Evolutionary conservation across 2,888 invertebrate genomes (phyloP), one percentile per base, ranked within the genome.

Genomic region (Drosophila buzzatii): DNA sequence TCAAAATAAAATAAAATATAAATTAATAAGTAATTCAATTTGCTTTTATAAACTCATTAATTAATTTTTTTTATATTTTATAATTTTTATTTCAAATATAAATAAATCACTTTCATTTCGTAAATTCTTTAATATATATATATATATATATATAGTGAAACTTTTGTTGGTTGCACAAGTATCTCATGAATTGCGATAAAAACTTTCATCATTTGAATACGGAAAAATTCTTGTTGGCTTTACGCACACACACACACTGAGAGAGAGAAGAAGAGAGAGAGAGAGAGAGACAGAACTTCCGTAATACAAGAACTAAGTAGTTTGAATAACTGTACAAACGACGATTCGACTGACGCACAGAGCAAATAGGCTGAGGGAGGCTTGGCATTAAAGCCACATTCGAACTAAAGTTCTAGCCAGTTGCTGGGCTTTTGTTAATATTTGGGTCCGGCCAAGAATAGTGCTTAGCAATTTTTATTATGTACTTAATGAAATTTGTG

Each of bases 401-500:
- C 45, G 44, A 23, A 2, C 20, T 20, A 55, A 73, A 73, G 64
- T 37, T 65, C 39, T n/a, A 33, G 31, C 20, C 18, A 52, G 20
- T n/a, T 18, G 16, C 18, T 51, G 31, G 31, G 49, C 49, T 37
- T 39, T 71, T 66, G 41, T 55, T 66, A 64, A 62, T 62, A 31
- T 45, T 56, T 59, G 45, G 20, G n/a, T 12, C 44, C 12, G 67
- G 58, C 69, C 77, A 66, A 85, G 85, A 78, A 82, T 71, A 66
- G 67, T 59, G 76, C 69, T 63, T 64, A 76, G 74, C 71, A 72
- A 74, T 79, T 75, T 79, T 79, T 72, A 76, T 76, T 73, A 69
- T 73, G 62, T 83, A 72, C 85, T 81, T 86, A 86, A 86, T 89
- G 86, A 86, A 89, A 89, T 89, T 86, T 87, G 81, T 85, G 85